Percentiles rank a stretch among this genome's conserved stretches.
These are phyloP conservation scores for Phrynosoma blainvillii DNA, from an alignment of 2,113 vertebrate genomes.

Conservation along the genomic window DNA sequence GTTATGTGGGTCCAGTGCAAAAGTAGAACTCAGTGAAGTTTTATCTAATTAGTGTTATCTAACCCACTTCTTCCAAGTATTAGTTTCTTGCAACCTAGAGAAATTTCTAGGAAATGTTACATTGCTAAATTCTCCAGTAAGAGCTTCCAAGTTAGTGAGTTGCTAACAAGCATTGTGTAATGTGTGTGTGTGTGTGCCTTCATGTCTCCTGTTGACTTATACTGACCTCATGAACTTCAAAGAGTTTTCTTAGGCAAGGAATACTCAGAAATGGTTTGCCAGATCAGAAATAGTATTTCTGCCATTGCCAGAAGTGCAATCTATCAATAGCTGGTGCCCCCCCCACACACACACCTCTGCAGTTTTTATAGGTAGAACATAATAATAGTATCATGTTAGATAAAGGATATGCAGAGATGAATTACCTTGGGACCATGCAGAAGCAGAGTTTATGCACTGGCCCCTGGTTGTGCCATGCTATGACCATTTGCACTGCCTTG, in stretches of 20 bases:
- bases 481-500: not conserved
- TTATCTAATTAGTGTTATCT: slow-evolving; percentile 5
- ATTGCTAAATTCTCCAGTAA: slow-evolving; percentile 37
- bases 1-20: not conserved
- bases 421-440: no score
- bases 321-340: not conserved
- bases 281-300: not conserved
- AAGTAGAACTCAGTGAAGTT: not conserved
- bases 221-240: no score
- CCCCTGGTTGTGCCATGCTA: not conserved
- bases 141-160: slow-evolving; percentile 9
- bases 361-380: not conserved
- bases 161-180: slow-evolving; percentile 2
- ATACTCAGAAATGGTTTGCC: not conserved
- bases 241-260: no score
- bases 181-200: no score
- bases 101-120: slow-evolving; percentile 9
- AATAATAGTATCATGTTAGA: not conserved
- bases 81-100: slow-evolving; percentile 34
- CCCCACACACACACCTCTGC: not conserved
- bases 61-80: slow-evolving; percentile 57
- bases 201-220: no score
- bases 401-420: not conserved
- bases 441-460: not conserved
- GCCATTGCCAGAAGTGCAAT: no score